These are phyloP conservation scores for Genyomyrus donnyi DNA, from an alignment of 2,113 vertebrate species.

Conservation along the genomic window DNA sequence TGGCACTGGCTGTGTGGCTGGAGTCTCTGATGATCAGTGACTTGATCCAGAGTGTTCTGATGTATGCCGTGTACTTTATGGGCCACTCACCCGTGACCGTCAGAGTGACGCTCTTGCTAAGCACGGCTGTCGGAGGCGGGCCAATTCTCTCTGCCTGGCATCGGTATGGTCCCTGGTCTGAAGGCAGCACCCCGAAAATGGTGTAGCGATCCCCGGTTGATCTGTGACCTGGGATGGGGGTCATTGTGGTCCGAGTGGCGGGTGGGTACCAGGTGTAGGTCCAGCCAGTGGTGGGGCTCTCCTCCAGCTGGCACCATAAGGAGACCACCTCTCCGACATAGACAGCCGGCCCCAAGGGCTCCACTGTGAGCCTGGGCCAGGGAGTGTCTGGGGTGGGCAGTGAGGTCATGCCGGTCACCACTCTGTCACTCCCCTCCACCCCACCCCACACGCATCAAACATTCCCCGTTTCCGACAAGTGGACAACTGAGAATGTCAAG, in stretches of 20 bases:
- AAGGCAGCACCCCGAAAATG: conserved; percentile 35
- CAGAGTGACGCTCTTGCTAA: conserved; percentile 21
- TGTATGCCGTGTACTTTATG: background rate
- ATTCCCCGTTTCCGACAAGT: background rate
- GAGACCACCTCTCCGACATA: conserved; percentile 41
- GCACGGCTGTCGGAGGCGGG: background rate
- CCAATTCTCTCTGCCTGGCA: conserved; percentile 34
- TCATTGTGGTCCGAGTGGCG: background rate
- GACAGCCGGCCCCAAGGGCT: conserved; percentile 42
- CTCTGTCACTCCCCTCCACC: background rate
- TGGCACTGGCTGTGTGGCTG: background rate
- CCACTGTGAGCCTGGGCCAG: conserved; percentile 30
- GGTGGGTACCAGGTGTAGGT: conserved; percentile 35
- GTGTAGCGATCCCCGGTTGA: conserved; percentile 38
- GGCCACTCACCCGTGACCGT: conserved; percentile 44
- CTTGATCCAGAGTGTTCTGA: background rate
- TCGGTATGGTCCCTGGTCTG: conserved; percentile 38
- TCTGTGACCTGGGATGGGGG: conserved; percentile 28
- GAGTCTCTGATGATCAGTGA: background rate
- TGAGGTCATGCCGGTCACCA: background rate
- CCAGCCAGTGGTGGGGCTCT: conserved; percentile 22
- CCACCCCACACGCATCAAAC: background rate
- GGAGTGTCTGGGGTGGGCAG: conserved; percentile 26
- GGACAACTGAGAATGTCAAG: background rate
- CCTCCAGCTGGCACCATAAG: conserved; percentile 36